Conservation (phyloP, 2,888 invertebrate genomes). For the Digitonthophagus gazella region DNA sequence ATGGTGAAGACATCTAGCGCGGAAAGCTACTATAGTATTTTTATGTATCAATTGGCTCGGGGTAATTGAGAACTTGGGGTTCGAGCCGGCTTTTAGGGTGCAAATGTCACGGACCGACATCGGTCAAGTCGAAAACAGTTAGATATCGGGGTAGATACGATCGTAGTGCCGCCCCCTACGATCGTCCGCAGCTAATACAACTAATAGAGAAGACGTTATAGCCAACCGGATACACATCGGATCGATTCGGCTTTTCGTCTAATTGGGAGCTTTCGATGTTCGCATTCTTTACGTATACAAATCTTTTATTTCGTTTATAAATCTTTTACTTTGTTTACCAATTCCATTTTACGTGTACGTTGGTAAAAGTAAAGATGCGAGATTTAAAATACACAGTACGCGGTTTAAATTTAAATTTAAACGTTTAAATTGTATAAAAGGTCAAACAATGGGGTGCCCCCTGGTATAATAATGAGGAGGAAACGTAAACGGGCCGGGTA, state of each 20-base stretch:
- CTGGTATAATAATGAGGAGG: background rate
- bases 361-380: too few relatives aligned
- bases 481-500: background rate
- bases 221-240: background rate
- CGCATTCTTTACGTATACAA: too few relatives aligned
- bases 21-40: background rate
- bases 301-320: too few relatives aligned
- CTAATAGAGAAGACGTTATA: background rate
- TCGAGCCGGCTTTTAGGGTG: background rate
- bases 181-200: too few relatives aligned
- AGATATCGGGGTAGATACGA: background rate
- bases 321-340: too few relatives aligned
- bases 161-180: too few relatives aligned
- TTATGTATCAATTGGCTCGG: background rate
- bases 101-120: background rate
- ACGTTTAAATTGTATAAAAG: background rate
- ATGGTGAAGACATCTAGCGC: background rate
- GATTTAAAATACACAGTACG: too few relatives aligned
- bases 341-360: too few relatives aligned
- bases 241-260: background rate
- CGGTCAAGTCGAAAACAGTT: background rate
- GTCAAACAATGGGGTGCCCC: background rate
- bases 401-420: too few relatives aligned
- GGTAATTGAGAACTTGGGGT: background rate
- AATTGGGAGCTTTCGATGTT: too few relatives aligned